Evolutionary conservation across 2,113 vertebrate species (phyloP).

Genomic region (Osmerus mordax): DNA sequence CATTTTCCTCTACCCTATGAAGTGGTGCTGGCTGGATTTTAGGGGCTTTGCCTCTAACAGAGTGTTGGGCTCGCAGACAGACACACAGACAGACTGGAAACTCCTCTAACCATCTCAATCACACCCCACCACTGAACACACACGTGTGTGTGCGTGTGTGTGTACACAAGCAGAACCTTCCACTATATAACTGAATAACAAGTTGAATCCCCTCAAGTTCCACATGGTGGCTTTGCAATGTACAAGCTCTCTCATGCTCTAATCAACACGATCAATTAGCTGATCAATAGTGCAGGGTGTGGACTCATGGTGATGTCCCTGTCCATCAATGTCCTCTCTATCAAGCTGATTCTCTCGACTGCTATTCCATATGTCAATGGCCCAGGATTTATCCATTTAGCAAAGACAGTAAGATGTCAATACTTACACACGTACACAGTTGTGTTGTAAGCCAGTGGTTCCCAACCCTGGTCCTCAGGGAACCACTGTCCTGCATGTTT

Average conservation of each 20-base stretch:
- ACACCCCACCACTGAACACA: not conserved
- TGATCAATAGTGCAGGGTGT: slow-evolving; percentile 56
- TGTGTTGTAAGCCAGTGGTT: too few relatives aligned
- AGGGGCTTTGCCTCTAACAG: slow-evolving; percentile 10
- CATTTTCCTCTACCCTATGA: slow-evolving; percentile 2
- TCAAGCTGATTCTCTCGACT: slow-evolving; percentile 48
- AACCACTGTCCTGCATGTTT: too few relatives aligned
- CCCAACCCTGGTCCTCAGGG: too few relatives aligned
- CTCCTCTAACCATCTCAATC: not conserved
- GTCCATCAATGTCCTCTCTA: slow-evolving; percentile 52
- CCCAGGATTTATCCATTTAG: too few relatives aligned
- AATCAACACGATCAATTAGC: slow-evolving; percentile 46
- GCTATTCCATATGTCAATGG: not conserved
- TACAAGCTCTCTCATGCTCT: slow-evolving; percentile 42
- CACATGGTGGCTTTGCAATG: slow-evolving; percentile 46
- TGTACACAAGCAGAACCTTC: not conserved
- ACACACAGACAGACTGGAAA: not conserved
- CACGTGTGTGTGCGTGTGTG: not conserved
- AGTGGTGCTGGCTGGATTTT: slow-evolving; percentile 12
- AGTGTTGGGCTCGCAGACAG: slow-evolving; percentile 10
- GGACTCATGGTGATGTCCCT: slow-evolving; percentile 39
- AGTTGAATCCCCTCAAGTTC: slow-evolving; percentile 37
- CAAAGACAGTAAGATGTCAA: too few relatives aligned
- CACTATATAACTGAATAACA: not conserved
- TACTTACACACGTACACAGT: too few relatives aligned